Conservation (phyloP, 2,888 invertebrate species). For the Mesopsocus fuscifrons region DNA sequence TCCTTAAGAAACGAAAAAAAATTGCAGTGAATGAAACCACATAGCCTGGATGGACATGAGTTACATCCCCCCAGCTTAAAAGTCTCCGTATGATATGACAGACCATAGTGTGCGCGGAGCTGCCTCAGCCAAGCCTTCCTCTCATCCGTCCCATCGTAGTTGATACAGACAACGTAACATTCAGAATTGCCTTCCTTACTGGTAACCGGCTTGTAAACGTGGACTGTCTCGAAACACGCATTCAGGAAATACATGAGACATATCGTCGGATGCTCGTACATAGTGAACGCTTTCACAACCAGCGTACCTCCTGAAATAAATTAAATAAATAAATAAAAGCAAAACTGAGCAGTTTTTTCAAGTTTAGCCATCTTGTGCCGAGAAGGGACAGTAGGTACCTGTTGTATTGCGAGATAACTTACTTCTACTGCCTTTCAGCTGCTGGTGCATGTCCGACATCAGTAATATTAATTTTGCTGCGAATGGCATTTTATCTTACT, state of each 20-base stretch:
- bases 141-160: slow-evolving; percentile 32
- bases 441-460: too few species aligned
- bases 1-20: too few species aligned
- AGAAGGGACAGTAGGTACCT: too few species aligned
- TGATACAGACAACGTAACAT: slow-evolving; percentile 60
- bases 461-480: too few species aligned
- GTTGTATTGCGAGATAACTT: too few species aligned
- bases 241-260: slow-evolving; percentile 60
- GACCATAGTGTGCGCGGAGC: slow-evolving; percentile 30
- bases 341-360: slow-evolving; percentile 1
- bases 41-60: too few species aligned
- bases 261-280: slow-evolving; percentile 66
- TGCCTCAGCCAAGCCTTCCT: slow-evolving; percentile 27
- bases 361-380: neutral
- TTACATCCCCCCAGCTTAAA: too few species aligned
- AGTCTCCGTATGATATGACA: too few species aligned
- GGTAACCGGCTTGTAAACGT: slow-evolving; percentile 70
- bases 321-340: slow-evolving; percentile 11
- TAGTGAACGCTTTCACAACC: slow-evolving; percentile 77
- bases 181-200: slow-evolving; percentile 95
- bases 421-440: too few species aligned
- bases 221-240: slow-evolving; percentile 50
- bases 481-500: too few species aligned
- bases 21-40: too few species aligned
- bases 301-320: slow-evolving; percentile 48